A percentile compares a stretch with the other conserved stretches of the same genome.
phyloP scores from a whole-genome alignment of 2,888 invertebrate species.

The Rhagonycha fulva region DNA sequence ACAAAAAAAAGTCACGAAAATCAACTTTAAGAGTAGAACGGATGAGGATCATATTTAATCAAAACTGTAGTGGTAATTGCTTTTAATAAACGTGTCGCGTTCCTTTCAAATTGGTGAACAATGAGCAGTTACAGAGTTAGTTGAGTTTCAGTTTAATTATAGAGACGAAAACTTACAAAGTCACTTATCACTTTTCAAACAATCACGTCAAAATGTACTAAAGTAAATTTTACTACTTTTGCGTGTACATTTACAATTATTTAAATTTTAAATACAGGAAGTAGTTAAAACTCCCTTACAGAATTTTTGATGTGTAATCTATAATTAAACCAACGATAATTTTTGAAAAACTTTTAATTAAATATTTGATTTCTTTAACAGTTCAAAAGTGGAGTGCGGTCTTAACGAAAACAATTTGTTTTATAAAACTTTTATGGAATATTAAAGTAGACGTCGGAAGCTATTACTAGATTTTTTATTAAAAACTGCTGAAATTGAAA shows the following conservation, averaged over 20 bases:
- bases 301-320: neutral
- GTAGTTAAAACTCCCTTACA: neutral
- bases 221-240: neutral
- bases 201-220: neutral
- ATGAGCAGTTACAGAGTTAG: neutral
- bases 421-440: neutral
- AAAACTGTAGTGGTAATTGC: neutral
- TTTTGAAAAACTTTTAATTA: neutral
- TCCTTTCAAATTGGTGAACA: neutral
- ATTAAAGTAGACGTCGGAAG: neutral
- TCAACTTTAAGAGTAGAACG: neutral
- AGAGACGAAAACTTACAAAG: neutral
- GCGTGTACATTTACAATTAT: neutral
- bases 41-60: neutral
- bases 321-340: neutral
- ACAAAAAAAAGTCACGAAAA: neutral
- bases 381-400: neutral
- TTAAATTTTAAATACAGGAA: neutral
- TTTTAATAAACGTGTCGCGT: neutral
- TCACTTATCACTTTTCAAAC: neutral
- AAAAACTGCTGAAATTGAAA: neutral
- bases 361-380: neutral
- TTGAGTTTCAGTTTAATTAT: neutral
- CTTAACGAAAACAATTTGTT: neutral
- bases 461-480: neutral